These are phyloP conservation scores for Tychaedon coryphoeus DNA, from an alignment of 2,113 vertebrate genomes.

Conservation along the genomic window DNA sequence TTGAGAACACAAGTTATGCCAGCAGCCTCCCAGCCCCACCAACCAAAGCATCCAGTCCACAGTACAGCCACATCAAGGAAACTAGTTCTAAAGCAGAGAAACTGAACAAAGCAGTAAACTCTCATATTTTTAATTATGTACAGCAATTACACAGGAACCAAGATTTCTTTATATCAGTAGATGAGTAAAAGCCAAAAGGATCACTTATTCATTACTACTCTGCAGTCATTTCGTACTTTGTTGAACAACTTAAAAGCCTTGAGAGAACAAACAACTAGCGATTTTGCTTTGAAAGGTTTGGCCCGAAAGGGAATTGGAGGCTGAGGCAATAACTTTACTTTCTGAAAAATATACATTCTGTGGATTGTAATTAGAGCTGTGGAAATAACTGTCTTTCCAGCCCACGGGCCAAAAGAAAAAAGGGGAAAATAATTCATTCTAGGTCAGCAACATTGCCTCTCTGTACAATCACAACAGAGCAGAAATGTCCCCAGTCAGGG, in stretches of 20 bases:
- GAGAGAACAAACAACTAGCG: conserved; percentile 14
- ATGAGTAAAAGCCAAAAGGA: conserved; percentile 21
- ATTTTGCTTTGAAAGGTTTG: conserved; percentile 37
- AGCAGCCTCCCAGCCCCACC: not conserved
- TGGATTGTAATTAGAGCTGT: not conserved
- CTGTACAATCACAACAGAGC: accelerated
- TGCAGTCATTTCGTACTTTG: conserved; percentile 10
- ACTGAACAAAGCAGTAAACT: not conserved
- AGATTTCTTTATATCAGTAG: not conserved
- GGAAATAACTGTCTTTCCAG: not conserved
- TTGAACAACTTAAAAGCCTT: conserved; percentile 31
- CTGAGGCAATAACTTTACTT: not conserved
- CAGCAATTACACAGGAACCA: conserved; percentile 14
- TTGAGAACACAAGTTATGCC: not conserved
- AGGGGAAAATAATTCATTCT: not conserved
- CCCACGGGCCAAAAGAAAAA: not conserved
- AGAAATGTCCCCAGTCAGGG: not conserved
- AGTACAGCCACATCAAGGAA: not conserved
- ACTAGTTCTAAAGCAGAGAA: not conserved
- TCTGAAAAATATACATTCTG: not conserved
- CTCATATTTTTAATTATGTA: not conserved
- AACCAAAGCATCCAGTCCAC: not conserved
- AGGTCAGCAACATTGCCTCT: not conserved
- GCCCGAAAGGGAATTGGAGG: not conserved
- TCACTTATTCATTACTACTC: not conserved